Percentiles rank a stretch among this genome's conserved stretches.
Evolutionary conservation across 2,888 invertebrate genomes (phyloP).

Genomic region (Hemaris fuciformis): DNA sequence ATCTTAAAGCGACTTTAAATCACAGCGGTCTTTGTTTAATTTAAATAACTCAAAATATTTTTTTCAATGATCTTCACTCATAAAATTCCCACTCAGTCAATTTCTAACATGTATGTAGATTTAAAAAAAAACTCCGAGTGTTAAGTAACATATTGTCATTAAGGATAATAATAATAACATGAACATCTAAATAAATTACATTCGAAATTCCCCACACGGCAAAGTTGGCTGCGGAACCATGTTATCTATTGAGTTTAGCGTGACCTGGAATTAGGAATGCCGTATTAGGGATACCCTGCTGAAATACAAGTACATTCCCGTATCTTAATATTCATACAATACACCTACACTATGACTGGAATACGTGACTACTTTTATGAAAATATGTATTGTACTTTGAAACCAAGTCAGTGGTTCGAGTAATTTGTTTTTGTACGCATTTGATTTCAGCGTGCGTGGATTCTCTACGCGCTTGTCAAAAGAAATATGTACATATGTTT

Average conservation of each 20-base stretch:
- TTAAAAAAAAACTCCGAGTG: too few relatives aligned
- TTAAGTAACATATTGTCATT: too few relatives aligned
- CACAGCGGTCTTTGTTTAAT: too few relatives aligned
- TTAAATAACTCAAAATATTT: too few relatives aligned
- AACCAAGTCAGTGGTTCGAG: neutral
- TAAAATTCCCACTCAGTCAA: too few relatives aligned
- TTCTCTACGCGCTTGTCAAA: too few relatives aligned
- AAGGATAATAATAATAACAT: too few relatives aligned
- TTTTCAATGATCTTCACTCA: too few relatives aligned
- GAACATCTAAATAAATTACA: too few relatives aligned
- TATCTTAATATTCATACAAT: constrained; percentile 1
- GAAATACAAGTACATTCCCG: neutral
- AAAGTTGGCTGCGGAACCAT: neutral
- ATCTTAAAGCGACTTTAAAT: too few relatives aligned
- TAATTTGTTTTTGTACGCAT: neutral
- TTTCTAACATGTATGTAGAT: too few relatives aligned
- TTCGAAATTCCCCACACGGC: neutral
- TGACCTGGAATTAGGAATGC: constrained; percentile 5
- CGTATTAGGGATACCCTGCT: neutral
- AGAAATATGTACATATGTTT: neutral
- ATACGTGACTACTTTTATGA: neutral
- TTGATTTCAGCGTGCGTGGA: neutral
- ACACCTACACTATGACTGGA: neutral
- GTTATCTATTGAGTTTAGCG: neutral
- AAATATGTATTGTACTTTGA: neutral